Base-by-base conservation (phyloP, 1,140 invertebrate genomes). In the Panagrolaimus sp. region DNA sequence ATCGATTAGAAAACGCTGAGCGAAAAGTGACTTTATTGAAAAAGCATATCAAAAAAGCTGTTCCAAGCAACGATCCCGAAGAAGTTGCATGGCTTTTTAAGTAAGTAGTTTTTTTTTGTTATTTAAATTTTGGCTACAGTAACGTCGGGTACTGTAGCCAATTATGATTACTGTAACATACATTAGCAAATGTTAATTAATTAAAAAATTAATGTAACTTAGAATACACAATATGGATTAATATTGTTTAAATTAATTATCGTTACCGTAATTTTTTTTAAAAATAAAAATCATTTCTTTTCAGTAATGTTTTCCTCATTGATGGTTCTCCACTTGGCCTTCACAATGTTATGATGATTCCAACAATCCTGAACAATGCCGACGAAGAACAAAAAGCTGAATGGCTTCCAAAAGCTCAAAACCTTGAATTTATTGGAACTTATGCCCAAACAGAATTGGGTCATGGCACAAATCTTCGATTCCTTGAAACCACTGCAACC, bases 331-430 rank as follows among this genome's bases (percentile, higher is more conserved):
- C 65, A 14, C 46, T 58, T 43, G 58, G 73, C 62, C 83, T 93
- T 0, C 93, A 96, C 83, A 91, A 90, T 84, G 89, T 91, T 0
- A 95, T 96, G 93, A 95, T 96, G 82, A 88, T 94, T 58, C 91
- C 92, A 0, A 88, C 91, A 0, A 83, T 96, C 32, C 89, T 55
- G 67, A 43, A 43, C 32, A 94, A 94, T 83, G 91, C 88, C 2
- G 91, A 88, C 0, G 85, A 90, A 47, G 90, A 94, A 69, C 93
- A 96, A 83, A 90, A 91, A 82, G 88, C 87, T 10, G 87, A 90
- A 78, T 95, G 92, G 92, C 87, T 95, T 47, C 86, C 88, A 14
- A 88, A 88, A 80, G 91, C 91, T 8, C 90, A 90, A 88, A 88
- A 88, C 71, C 89, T 89, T 67, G 88, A 89, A 77, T 91, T 96